These are phyloP conservation scores for Trissoscelio sp. DNA, from an alignment of 2,888 invertebrate genomes.

Conservation along the genomic window DNA sequence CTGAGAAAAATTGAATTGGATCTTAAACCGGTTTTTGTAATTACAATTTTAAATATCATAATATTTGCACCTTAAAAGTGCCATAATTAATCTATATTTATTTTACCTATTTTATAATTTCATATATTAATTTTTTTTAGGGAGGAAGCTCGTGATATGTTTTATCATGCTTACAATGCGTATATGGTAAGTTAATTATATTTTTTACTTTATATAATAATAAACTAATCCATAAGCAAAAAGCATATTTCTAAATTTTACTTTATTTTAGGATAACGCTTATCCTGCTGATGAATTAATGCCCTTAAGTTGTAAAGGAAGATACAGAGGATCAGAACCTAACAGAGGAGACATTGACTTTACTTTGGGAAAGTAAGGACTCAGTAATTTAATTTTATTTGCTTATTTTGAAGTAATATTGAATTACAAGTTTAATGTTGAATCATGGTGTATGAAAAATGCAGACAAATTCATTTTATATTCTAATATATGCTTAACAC, in stretches of 20 bases:
- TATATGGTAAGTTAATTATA: conserved; percentile 92
- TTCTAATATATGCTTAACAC: neutral
- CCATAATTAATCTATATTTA: too few relatives aligned
- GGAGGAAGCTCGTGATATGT: conserved; percentile 97
- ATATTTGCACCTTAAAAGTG: too few relatives aligned
- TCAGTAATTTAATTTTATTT: neutral
- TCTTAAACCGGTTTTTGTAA: too few relatives aligned
- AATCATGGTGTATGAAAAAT: too few relatives aligned
- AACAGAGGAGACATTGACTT: conserved; percentile 98
- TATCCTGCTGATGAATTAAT: conserved; percentile 99
- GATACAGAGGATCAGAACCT: conserved; percentile 94
- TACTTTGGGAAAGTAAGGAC: conserved; percentile 96
- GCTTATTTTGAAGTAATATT: too few relatives aligned
- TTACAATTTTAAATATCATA: too few relatives aligned
- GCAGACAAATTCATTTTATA: too few relatives aligned
- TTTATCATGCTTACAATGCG: conserved; percentile 97
- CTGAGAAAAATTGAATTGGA: too few relatives aligned
- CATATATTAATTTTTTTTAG: conserved; percentile 84
- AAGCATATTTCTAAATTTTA: neutral
- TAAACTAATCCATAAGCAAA: neutral
- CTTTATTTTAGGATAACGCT: conserved; percentile 88
- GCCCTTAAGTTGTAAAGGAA: conserved; percentile 97
- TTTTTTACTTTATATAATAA: too few relatives aligned
- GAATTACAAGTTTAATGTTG: too few relatives aligned
- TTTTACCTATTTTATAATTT: too few relatives aligned